Evolutionary conservation across 2,888 invertebrate genomes (phyloP), one percentile per base, ranked within the genome.

Genomic region (Thereva unica): DNA sequence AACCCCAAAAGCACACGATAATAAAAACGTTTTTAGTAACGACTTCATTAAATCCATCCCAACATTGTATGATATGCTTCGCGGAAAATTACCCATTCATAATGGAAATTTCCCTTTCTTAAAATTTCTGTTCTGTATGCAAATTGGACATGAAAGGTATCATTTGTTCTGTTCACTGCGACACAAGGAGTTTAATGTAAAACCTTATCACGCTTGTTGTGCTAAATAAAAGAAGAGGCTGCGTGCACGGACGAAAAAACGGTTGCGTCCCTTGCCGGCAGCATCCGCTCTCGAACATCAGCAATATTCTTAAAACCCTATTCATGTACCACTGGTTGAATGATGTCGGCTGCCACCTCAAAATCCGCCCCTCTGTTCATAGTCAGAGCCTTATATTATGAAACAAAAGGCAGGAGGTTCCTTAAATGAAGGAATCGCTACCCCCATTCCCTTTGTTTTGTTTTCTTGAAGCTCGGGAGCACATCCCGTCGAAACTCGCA

Each of bases 251-350:
- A 44, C 37, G 44, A 38, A 38, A 54, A 54, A 10, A 9, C 41
- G 50, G 37, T 53, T 54, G 53, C 53, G 10, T 42, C 42, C 44
- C 35, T 54, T 44, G 8, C 64, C 10, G 3, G 41, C 23, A 5
- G 12, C 10, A 42, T 41, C 8, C 10, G 12, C 8, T 42, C 42
- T 50, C 34, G 52, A 50, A 41, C 50, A 61, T 50, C 50, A 50
- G 61, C 61, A 61, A 61, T 61, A 61, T 61, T 23, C 61, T 61
- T 61, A 61, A 61, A 61, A 61, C 61, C 61, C 61, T 61, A 61
- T 61, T 61, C 61, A 61, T 61, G 61, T 61, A 61, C 50, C 61
- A 61, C 61, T 41, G 61, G 50, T 49, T 61, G 61, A 61, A 61
- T 61, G 61, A 49, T 61, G 61, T 50, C 41, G 50, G 5, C 41